Conservation (phyloP, 2,113 vertebrate species). For the Pollachius pollachius region DNA sequence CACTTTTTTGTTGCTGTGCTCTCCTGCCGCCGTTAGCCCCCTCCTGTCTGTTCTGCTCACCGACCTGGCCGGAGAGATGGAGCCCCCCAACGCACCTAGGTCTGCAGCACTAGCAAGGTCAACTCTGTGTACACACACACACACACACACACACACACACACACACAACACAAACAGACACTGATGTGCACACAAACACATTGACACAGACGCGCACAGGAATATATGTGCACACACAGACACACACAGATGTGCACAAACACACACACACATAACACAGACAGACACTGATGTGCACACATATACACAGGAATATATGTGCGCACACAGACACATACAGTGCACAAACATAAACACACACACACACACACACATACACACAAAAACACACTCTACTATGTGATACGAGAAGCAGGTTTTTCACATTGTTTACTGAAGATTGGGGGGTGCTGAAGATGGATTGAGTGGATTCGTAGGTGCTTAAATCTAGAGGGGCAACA, state of each 20-base stretch:
- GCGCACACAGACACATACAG: no score
- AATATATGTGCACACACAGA: background rate
- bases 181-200: conserved; percentile 2
- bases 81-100: conserved; percentile 24
- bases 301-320: no score
- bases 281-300: no score
- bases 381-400: no score
- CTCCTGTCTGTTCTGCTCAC: conserved; percentile 62
- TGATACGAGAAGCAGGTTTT: no score
- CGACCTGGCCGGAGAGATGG: conserved; percentile 28
- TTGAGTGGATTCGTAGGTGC: no score
- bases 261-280: background rate
- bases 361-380: no score
- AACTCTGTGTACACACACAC: conserved; percentile 20
- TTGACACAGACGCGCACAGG: background rate
- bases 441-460: no score
- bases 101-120: conserved; percentile 49
- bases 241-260: background rate
- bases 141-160: conserved; percentile 13
- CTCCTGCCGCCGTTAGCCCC: conserved; percentile 53
- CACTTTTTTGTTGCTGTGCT: conserved; percentile 15
- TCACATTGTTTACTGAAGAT: no score
- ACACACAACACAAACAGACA: background rate
- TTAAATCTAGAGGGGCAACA: no score
- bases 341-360: no score